phyloP scores from a whole-genome alignment of 2,888 invertebrate genomes.

The Calameuta filiformis region DNA sequence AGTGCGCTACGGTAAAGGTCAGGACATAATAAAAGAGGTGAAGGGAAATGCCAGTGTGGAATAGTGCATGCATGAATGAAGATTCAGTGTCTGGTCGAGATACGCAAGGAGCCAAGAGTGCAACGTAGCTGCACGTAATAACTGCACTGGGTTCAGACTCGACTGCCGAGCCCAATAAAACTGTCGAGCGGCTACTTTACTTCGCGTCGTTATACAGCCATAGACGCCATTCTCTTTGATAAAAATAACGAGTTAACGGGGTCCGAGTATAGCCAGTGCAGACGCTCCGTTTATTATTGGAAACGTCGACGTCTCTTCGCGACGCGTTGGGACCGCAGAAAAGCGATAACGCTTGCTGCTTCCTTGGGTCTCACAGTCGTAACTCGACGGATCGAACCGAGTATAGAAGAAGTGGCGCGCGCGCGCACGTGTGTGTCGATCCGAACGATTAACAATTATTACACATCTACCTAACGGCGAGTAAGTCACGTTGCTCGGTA shows the following conservation, averaged over 20 bases:
- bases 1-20: slow-evolving; percentile 20
- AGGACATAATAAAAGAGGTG: slow-evolving; percentile 21
- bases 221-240: too few relatives aligned
- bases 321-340: too few relatives aligned
- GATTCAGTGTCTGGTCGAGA: slow-evolving; percentile 9
- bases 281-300: too few relatives aligned
- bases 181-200: too few relatives aligned
- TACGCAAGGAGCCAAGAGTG: not conserved
- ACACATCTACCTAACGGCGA: slow-evolving; percentile 21
- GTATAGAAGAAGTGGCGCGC: not conserved
- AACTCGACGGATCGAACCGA: too few relatives aligned
- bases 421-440: not conserved
- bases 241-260: too few relatives aligned
- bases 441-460: not conserved
- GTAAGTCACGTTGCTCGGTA: slow-evolving; percentile 58
- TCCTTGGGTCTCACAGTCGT: too few relatives aligned
- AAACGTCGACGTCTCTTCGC: too few relatives aligned
- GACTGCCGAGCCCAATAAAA: too few relatives aligned
- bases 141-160: not conserved
- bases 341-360: too few relatives aligned
- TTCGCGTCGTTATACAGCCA: too few relatives aligned
- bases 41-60: slow-evolving; percentile 36
- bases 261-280: too few relatives aligned
- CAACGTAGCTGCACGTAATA: not conserved
- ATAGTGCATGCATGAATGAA: slow-evolving; percentile 30